A percentile compares a stretch with the other conserved stretches of the same genome.
Evolutionary conservation across 2,113 vertebrate genomes (phyloP).

Genomic region (Macaca mulatta): DNA sequence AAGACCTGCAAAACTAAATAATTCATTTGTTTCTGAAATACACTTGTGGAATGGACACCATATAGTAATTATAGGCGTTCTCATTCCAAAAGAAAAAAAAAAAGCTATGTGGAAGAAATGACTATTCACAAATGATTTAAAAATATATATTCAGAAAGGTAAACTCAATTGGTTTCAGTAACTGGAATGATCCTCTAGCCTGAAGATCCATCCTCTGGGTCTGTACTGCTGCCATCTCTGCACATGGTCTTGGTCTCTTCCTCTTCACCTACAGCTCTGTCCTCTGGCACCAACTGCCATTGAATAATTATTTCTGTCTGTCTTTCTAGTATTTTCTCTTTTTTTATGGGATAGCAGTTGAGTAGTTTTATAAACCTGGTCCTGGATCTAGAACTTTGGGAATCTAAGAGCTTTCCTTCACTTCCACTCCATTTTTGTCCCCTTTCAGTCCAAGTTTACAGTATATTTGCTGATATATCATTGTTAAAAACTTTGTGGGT

Average conservation of each 20-base stretch:
- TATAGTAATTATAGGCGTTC: not conserved
- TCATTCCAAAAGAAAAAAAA: not conserved
- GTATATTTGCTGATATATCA: not conserved
- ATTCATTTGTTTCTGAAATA: not conserved
- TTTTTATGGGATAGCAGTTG: not conserved
- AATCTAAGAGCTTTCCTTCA: not conserved
- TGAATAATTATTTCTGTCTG: not conserved
- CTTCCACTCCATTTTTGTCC: not conserved
- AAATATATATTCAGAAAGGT: not conserved
- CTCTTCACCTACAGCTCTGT: not conserved
- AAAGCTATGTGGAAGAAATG: not conserved
- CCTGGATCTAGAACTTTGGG: not conserved
- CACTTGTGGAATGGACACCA: not conserved
- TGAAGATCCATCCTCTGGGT: not conserved
- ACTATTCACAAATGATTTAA: not conserved
- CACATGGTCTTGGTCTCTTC: not conserved
- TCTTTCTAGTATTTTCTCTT: too few relatives aligned
- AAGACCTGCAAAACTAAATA: not conserved
- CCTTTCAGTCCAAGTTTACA: not conserved
- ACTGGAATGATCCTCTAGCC: too few relatives aligned
- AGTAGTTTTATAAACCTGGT: not conserved
- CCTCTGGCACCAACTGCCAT: not conserved
- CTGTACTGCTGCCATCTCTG: not conserved
- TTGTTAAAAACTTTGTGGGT: not conserved
- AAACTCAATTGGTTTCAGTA: not conserved